Conservation (phyloP, 2,888 invertebrate species). For the Epinotia brunnichana region DNA sequence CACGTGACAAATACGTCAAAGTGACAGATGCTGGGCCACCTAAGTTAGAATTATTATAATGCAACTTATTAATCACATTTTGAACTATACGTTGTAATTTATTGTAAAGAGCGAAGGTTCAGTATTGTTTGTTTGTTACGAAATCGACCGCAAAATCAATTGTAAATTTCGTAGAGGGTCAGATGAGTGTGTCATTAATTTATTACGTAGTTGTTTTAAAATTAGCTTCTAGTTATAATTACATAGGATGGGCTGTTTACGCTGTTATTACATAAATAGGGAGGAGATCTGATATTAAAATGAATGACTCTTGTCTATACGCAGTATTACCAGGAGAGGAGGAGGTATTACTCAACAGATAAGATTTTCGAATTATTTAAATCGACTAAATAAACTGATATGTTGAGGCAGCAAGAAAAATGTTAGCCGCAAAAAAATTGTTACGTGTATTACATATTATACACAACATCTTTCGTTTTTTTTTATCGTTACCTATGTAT, state of each 20-base stretch:
- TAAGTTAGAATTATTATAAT: slow-evolving; percentile 40
- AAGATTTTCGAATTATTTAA: background rate
- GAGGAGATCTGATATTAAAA: slow-evolving; percentile 39
- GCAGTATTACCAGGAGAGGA: background rate
- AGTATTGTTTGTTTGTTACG: slow-evolving; percentile 33
- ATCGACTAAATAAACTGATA: background rate
- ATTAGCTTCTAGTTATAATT: slow-evolving; percentile 52
- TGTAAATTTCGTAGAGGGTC: slow-evolving; percentile 50
- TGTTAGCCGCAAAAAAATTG: too few relatives aligned
- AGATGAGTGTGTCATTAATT: slow-evolving; percentile 61
- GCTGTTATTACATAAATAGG: slow-evolving; percentile 43
- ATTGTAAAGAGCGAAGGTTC: slow-evolving; percentile 38
- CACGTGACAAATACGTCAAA: slow-evolving; percentile 79
- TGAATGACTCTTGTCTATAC: slow-evolving; percentile 25
- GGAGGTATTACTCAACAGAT: background rate
- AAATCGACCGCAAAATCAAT: slow-evolving; percentile 19
- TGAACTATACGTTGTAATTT: background rate
- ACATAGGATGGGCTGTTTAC: slow-evolving; percentile 40
- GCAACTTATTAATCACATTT: background rate
- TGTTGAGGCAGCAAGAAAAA: background rate
- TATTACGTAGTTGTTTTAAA: slow-evolving; percentile 63
- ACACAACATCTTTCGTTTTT: too few relatives aligned
- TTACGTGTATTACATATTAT: too few relatives aligned
- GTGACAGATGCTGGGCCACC: slow-evolving; percentile 71
- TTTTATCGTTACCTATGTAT: too few relatives aligned